Conservation (phyloP, 2,113 vertebrate genomes). For the Puntigrus tetrazona region DNA sequence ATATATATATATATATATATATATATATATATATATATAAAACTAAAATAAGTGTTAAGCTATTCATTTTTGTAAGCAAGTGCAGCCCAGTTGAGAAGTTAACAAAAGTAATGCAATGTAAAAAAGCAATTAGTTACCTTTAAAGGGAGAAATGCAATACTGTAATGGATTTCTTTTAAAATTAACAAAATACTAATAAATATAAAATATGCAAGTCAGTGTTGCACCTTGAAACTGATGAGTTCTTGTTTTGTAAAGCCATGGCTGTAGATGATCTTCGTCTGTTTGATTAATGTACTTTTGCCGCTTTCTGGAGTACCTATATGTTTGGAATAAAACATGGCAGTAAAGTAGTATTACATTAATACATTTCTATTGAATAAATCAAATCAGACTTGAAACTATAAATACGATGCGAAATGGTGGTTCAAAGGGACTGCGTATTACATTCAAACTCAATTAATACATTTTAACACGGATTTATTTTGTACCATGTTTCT, state of each 20-base stretch:
- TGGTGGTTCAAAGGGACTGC: neutral
- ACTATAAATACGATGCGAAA: neutral
- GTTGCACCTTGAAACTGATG: slow-evolving; percentile 72
- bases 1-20: too few species aligned
- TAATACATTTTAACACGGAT: neutral
- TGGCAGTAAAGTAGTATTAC: neutral
- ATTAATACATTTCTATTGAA: too few species aligned
- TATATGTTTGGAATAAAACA: slow-evolving; percentile 31
- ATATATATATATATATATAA: too few species aligned
- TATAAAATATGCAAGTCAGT: neutral
- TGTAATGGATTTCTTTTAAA: too few species aligned
- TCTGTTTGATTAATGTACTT: slow-evolving; percentile 64
- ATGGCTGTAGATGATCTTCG: slow-evolving; percentile 76
- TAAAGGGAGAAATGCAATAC: too few species aligned
- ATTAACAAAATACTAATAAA: neutral
- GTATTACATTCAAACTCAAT: neutral
- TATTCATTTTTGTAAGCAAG: too few species aligned
- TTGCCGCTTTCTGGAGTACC: slow-evolving; percentile 76
- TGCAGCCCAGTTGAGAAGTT: too few species aligned
- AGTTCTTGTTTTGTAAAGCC: slow-evolving; percentile 76
- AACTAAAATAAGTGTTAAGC: too few species aligned
- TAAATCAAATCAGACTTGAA: too few species aligned
- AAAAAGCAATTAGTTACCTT: too few species aligned
- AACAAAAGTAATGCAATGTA: too few species aligned
- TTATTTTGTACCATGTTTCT: neutral